Percentiles rank a stretch among this genome's conserved stretches.
These are phyloP conservation scores for Hycleus phaleratus DNA, from an alignment of 1,140 invertebrate species.

Conservation along the genomic window DNA sequence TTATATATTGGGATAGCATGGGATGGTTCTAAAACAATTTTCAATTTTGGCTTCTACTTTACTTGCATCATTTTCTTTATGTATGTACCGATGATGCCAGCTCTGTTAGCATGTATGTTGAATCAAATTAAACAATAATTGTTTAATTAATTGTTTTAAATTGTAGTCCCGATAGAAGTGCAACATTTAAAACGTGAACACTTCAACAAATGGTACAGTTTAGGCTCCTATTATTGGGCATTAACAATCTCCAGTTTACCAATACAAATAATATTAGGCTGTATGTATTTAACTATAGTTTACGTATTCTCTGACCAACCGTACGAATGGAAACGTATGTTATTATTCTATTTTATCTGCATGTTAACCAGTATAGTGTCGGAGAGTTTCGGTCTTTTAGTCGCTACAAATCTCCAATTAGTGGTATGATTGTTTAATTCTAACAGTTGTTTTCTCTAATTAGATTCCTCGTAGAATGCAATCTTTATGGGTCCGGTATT, in stretches of 20 bases:
- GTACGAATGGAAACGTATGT: constrained; percentile 63
- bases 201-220: constrained; percentile 88
- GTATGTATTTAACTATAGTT: constrained; percentile 72
- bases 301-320: constrained; percentile 85
- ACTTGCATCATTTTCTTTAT: constrained; percentile 67
- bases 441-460: neutral
- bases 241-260: constrained; percentile 68
- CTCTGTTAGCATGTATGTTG: constrained; percentile 63
- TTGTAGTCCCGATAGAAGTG: constrained; percentile 81
- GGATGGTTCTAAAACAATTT: constrained; percentile 70
- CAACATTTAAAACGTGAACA: constrained; percentile 81
- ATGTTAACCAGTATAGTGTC: constrained; percentile 63
- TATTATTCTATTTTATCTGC: constrained; percentile 59
- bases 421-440: constrained; percentile 45
- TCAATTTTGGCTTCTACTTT: constrained; percentile 77
- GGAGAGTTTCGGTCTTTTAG: constrained; percentile 64
- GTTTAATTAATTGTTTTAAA: constrained; percentile 1
- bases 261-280: constrained; percentile 60
- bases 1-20: constrained; percentile 64
- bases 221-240: constrained; percentile 84
- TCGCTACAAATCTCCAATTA: constrained; percentile 61
- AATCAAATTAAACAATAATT: neutral
- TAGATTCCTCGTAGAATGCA: constrained; percentile 55
- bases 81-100: constrained; percentile 72
- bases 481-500: constrained; percentile 69